These are phyloP conservation scores for Natrix natrix DNA, from an alignment of 2,797 vertebrate genomes.

Conservation along the genomic window DNA sequence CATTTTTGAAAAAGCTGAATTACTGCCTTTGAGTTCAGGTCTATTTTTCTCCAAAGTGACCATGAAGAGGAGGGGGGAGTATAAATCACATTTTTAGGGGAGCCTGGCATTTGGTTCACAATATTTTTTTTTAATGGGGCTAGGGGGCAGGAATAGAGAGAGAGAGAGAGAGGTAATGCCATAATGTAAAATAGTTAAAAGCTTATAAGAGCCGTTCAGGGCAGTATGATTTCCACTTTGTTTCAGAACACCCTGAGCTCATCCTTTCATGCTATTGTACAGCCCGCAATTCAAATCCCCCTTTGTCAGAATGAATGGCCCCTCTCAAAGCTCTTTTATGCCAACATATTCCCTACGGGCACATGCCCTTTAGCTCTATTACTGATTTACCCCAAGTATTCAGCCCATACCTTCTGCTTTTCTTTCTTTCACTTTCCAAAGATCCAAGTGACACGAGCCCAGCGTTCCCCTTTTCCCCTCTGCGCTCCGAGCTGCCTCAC, in stretches of 20 bases:
- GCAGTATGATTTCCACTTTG: conserved; percentile 93
- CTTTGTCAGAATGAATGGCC: conserved; percentile 91
- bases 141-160: conserved; percentile 39
- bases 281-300: conserved; percentile 89
- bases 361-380: conserved; percentile 95
- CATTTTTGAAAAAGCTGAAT: conserved; percentile 72
- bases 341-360: conserved; percentile 88
- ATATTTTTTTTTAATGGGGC: conserved; percentile 46
- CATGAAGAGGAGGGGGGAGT: conserved; percentile 74
- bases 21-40: conserved; percentile 73
- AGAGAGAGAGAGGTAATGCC: conserved; percentile 70
- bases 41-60: conserved; percentile 77
- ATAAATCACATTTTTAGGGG: conserved; percentile 83
- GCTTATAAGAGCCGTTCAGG: conserved; percentile 92
- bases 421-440: conserved; percentile 77
- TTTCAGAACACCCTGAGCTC: conserved; percentile 88
- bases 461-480: conserved; percentile 33
- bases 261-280: conserved; percentile 96
- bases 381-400: conserved; percentile 94
- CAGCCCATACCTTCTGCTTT: conserved; percentile 92
- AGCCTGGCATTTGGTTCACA: conserved; percentile 68
- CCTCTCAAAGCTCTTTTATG: conserved; percentile 89
- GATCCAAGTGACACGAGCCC: conserved; percentile 85
- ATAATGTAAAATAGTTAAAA: conserved; percentile 94
- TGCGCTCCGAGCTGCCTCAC: not conserved